Conservation (phyloP, 2,888 invertebrate species). For the Ennomos erosarius region DNA sequence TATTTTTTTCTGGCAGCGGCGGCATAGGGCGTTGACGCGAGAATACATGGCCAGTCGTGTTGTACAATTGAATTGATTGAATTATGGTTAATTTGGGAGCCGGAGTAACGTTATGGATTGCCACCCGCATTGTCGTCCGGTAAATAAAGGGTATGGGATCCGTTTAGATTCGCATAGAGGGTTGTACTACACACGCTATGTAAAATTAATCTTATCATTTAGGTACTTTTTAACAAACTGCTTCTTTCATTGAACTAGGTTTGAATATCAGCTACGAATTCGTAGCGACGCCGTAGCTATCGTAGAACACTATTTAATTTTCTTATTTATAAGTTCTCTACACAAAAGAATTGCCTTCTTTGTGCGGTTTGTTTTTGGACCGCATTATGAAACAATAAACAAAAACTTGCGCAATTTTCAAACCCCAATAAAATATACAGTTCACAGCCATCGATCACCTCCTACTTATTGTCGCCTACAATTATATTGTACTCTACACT, state of each 20-base stretch:
- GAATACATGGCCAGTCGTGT: slow-evolving; percentile 74
- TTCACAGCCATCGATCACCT: no score
- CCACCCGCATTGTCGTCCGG: slow-evolving; percentile 74
- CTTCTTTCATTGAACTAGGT: no score
- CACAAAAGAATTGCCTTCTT: no score
- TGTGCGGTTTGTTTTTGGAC: no score
- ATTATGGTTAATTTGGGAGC: slow-evolving; percentile 76
- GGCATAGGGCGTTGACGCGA: slow-evolving; percentile 77
- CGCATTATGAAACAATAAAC: no score
- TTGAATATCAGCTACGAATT: no score
- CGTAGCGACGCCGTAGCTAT: no score
- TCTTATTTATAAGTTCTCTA: no score
- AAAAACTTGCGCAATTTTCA: no score
- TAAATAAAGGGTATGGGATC: slow-evolving; percentile 60
- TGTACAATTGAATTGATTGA: slow-evolving; percentile 82
- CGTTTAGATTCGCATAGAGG: slow-evolving; percentile 24
- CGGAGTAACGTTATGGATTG: slow-evolving; percentile 71
- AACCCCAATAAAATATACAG: no score
- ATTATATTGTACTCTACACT: slow-evolving; percentile 23
- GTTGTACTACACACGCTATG: not conserved
- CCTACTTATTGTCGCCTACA: not conserved
- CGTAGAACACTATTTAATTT: no score
- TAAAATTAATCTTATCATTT: not conserved
- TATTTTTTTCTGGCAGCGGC: slow-evolving; percentile 66
- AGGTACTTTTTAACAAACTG: not conserved